Percentiles rank a stretch among this genome's conserved stretches.
These are phyloP conservation scores for Mormyrus lacerda DNA, from an alignment of 2,113 vertebrate genomes.

Conservation along the genomic window DNA sequence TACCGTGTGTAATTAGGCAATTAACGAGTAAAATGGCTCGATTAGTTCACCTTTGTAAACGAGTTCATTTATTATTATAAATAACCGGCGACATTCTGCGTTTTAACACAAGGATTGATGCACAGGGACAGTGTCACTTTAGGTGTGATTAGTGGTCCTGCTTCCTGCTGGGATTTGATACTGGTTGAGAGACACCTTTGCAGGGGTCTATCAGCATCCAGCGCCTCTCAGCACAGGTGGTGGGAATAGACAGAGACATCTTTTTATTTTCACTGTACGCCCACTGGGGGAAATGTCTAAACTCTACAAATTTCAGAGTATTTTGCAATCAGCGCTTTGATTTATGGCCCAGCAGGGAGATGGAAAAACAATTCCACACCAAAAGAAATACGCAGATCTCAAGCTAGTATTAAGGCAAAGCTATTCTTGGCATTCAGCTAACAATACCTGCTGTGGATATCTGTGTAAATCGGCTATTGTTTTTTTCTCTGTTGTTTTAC, in stretches of 20 bases:
- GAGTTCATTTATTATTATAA: neutral
- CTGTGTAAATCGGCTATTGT: constrained; percentile 46
- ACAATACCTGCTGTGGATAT: constrained; percentile 33
- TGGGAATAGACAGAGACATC: neutral
- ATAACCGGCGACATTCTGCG: neutral
- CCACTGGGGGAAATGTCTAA: constrained; percentile 1
- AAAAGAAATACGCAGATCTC: constrained; percentile 28
- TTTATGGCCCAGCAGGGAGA: constrained; percentile 41
- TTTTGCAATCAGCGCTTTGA: constrained; percentile 41
- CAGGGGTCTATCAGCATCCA: neutral
- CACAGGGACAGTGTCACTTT: neutral
- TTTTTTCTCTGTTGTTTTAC: constrained; percentile 47
- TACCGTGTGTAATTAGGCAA: neutral
- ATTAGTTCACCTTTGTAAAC: neutral
- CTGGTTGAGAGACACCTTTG: neutral
- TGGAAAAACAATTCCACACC: constrained; percentile 34
- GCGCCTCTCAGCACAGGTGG: neutral
- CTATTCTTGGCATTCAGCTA: constrained; percentile 41
- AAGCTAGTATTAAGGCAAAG: constrained; percentile 4
- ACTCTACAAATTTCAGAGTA: constrained; percentile 34
- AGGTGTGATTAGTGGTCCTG: neutral
- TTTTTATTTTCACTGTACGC: neutral
- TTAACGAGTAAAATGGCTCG: neutral
- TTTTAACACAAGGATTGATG: neutral
- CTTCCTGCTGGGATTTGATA: neutral